Conservation (phyloP, 2,113 vertebrate species). For the Nanorana parkeri region DNA sequence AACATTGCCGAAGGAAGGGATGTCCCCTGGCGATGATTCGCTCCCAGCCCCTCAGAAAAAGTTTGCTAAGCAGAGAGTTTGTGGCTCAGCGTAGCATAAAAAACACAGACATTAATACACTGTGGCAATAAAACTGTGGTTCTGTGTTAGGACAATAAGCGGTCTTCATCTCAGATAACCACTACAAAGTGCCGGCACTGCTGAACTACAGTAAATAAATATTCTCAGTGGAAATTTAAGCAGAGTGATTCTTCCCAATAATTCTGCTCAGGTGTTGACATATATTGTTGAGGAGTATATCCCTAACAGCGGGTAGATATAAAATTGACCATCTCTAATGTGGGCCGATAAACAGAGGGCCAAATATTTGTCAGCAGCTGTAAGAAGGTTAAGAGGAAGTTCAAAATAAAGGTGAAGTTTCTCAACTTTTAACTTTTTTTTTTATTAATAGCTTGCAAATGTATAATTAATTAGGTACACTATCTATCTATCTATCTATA, state of each 20-base stretch:
- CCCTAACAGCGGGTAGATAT: neutral
- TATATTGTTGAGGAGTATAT: neutral
- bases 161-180: constrained; percentile 3
- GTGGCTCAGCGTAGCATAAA: neutral
- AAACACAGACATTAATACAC: constrained; percentile 23
- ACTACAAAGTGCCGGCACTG: neutral
- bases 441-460: no score
- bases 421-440: no score
- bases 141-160: neutral
- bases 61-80: neutral
- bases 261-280: neutral
- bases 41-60: neutral
- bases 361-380: neutral
- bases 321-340: neutral
- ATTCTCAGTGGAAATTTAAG: constrained; percentile 28
- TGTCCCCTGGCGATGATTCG: neutral
- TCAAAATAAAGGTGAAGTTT: neutral
- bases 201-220: constrained; percentile 1
- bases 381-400: neutral
- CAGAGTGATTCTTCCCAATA: neutral
- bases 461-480: no score
- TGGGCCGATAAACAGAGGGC: neutral
- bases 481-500: no score
- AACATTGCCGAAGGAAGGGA: neutral
- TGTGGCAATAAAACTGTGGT: neutral